A percentile compares a stretch with the other conserved stretches of the same genome.
These are phyloP conservation scores for Aleiodes alternator DNA, from an alignment of 2,888 invertebrate species.

Conservation along the genomic window DNA sequence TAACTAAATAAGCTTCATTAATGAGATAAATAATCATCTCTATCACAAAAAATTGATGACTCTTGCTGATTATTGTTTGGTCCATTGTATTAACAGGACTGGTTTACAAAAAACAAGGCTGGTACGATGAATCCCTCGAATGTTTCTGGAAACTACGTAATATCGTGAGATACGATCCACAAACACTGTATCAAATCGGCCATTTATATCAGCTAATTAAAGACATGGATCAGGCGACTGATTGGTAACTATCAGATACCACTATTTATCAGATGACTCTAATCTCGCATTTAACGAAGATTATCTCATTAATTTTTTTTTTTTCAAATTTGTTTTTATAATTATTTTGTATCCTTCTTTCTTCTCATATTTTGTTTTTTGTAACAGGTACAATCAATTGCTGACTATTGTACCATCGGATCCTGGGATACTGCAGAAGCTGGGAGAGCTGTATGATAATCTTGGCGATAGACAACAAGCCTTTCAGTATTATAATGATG, in stretches of 20 bases:
- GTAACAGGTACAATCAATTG: slow-evolving; percentile 83
- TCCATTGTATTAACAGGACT: slow-evolving; percentile 76
- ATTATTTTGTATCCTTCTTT: not conserved
- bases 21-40: no score
- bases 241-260: slow-evolving; percentile 75
- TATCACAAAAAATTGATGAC: no score
- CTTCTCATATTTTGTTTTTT: slow-evolving; percentile 9
- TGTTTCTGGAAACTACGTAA: slow-evolving; percentile 87
- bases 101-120: slow-evolving; percentile 82
- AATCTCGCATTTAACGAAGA: not conserved
- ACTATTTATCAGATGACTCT: slow-evolving; percentile 4
- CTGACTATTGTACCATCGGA: slow-evolving; percentile 91
- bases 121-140: slow-evolving; percentile 85
- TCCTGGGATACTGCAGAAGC: slow-evolving; percentile 90
- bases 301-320: not conserved
- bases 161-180: slow-evolving; percentile 83
- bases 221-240: slow-evolving; percentile 80
- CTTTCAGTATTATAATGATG: slow-evolving; percentile 88
- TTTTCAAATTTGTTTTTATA: slow-evolving; percentile 4
- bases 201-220: slow-evolving; percentile 84
- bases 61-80: no score
- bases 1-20: not conserved
- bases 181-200: slow-evolving; percentile 87
- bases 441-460: slow-evolving; percentile 92
- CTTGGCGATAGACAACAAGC: slow-evolving; percentile 95